Base-by-base conservation (phyloP, 2,888 invertebrate species). In the Copidosoma aretas region DNA sequence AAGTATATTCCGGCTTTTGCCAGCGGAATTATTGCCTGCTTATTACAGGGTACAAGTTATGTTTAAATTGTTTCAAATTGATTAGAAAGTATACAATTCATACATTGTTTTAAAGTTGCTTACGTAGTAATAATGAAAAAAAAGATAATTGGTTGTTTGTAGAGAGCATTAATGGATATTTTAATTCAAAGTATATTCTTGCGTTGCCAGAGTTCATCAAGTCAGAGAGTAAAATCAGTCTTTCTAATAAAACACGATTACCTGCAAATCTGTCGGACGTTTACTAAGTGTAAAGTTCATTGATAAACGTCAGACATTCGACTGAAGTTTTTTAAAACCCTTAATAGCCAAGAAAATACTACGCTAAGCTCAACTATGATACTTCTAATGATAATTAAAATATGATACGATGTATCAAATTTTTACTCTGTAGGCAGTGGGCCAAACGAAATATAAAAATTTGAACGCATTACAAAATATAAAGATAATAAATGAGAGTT, bases 21-120 rank as follows among this genome's bases (percentile, higher is more conserved):
- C 60, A 57, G 51, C 46, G 65, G n/a, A 22, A 25, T 32, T 22
- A 73, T 76, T 73, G 75, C 71, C 74, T 72, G 75, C 75, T 76
- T 76, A 77, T 77, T 77, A 79, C 79, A 79, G 80, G 81, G 79
- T 81, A 79, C 75, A 75, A 76, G 77, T 79, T 81, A 77, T 73
- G 77, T 80, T 78, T 79, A 75, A 76, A 76, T 77, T 75, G 71
- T 80, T 80, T 77, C 63, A 71, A 76, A 76, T 75, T 71, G 67
- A 70, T 70, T 71, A 71, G 69, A 32, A 69, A 60, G 43, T 19
- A 43, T 56, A 60, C 32, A 66, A 59, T 57, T 57, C 52, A 15
- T 65, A 64, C 60, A 67, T 71, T 69, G 71, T 71, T 71, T 66
- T 68, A 52, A 64, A 69, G 68, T 71, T 24, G 71, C 69, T 71